Conservation (phyloP, 2,888 invertebrate species). For the Melipona bicolor region DNA sequence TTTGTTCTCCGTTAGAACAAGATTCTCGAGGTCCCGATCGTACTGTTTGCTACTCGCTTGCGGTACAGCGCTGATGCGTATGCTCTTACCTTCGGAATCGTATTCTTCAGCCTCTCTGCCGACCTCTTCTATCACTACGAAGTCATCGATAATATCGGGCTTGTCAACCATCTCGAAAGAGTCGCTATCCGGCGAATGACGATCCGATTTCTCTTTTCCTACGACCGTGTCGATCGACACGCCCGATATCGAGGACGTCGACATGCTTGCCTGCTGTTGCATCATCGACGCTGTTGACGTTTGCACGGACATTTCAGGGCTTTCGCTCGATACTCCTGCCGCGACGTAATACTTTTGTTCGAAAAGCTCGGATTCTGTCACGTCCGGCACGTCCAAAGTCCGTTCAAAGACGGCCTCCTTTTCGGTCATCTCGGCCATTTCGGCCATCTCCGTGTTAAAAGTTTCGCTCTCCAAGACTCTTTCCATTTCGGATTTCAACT, state of each 20-base stretch:
- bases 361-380: constrained; percentile 54
- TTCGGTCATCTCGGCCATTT: background rate
- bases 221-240: constrained; percentile 81
- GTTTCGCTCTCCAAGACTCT: constrained; percentile 1
- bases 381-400: constrained; percentile 17
- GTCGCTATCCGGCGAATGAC: constrained; percentile 91
- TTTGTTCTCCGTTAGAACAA: constrained; percentile 73
- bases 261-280: constrained; percentile 81
- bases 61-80: constrained; percentile 86
- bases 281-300: constrained; percentile 73
- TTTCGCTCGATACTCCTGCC: constrained; percentile 22
- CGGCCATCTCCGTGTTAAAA: background rate
- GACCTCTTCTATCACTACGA: constrained; percentile 95
- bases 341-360: constrained; percentile 33
- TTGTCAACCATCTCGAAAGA: constrained; percentile 95
- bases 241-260: constrained; percentile 81
- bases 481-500: background rate
- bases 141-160: constrained; percentile 94
- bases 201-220: constrained; percentile 78
- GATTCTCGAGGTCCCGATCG: constrained; percentile 86
- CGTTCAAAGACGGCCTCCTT: no score
- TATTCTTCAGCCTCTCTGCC: constrained; percentile 94
- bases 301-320: constrained; percentile 58
- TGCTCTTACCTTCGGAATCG: constrained; percentile 93
- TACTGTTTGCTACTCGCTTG: constrained; percentile 85